Evolutionary conservation across 2,113 vertebrate species (phyloP).

Genomic region (Barbus barbus): DNA sequence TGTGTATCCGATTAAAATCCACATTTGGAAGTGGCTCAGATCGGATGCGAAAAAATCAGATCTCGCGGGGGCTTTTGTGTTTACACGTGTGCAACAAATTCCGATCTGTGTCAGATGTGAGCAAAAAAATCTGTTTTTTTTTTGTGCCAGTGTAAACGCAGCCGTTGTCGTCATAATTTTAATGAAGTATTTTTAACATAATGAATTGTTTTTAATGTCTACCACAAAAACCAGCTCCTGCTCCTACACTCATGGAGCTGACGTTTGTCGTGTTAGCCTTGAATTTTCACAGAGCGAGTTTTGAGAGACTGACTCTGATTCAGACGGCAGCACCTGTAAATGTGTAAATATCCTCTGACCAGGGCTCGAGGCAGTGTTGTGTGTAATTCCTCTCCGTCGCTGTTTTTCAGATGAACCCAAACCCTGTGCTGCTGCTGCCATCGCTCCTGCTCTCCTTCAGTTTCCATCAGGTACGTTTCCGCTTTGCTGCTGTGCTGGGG

Average conservation of each 20-base stretch:
- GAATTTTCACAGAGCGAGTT: no score
- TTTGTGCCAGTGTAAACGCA: no score
- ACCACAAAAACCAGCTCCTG: neutral
- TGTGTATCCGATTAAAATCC: no score
- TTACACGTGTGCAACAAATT: no score
- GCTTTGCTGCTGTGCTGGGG: neutral
- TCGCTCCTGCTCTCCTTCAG: neutral
- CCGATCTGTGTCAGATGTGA: neutral
- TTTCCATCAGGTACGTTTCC: neutral
- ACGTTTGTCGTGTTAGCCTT: neutral
- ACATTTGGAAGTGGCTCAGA: no score
- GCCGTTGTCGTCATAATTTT: no score
- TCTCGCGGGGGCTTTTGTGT: no score
- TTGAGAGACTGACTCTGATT: neutral
- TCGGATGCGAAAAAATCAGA: no score
- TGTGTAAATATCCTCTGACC: neutral
- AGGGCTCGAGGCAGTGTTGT: neutral
- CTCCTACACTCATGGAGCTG: neutral
- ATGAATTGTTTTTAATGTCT: no score
- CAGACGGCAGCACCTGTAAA: neutral
- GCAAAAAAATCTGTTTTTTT: no score
- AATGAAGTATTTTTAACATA: neutral
- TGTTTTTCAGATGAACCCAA: slow-evolving; percentile 1
- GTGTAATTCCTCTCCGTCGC: neutral
- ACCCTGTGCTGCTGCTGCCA: neutral